phyloP scores from a whole-genome alignment of 2,797 vertebrate genomes.

The Cossypha dichroa region DNA sequence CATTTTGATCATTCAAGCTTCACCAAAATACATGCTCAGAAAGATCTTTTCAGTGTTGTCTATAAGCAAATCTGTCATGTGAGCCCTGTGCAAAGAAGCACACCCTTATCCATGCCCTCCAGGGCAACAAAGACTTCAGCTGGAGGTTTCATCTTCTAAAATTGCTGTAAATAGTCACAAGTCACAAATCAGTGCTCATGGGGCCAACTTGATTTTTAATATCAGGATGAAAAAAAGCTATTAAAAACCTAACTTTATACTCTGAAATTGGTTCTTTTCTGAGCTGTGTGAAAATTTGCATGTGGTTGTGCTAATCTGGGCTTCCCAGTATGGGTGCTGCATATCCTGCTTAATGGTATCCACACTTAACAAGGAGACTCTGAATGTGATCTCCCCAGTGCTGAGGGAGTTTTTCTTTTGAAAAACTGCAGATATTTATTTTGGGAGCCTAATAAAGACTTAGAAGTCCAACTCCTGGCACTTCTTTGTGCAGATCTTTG shows the following conservation, averaged over 20 bases:
- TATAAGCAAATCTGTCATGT: not conserved
- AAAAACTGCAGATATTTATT: conserved; percentile 9
- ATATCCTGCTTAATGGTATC: not conserved
- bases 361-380: not conserved
- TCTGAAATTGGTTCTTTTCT: not conserved
- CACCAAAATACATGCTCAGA: not conserved
- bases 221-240: conserved; percentile 11
- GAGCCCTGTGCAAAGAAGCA: not conserved
- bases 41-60: not conserved
- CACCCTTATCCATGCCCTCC: not conserved
- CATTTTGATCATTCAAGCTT: not conserved
- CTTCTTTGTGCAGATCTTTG: not conserved
- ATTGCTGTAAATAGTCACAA: not conserved
- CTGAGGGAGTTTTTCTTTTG: not conserved
- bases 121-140: not conserved
- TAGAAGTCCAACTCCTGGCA: not conserved
- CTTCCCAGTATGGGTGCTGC: not conserved
- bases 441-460: not conserved
- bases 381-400: not conserved
- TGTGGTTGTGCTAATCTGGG: conserved; percentile 10
- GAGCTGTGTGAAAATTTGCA: conserved; percentile 23
- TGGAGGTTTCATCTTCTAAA: not conserved
- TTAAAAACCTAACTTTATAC: not conserved
- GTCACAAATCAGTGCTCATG: not conserved
- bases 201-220: not conserved